Conservation (phyloP, 1,140 invertebrate species). For the Drosophila biarmipes region DNA sequence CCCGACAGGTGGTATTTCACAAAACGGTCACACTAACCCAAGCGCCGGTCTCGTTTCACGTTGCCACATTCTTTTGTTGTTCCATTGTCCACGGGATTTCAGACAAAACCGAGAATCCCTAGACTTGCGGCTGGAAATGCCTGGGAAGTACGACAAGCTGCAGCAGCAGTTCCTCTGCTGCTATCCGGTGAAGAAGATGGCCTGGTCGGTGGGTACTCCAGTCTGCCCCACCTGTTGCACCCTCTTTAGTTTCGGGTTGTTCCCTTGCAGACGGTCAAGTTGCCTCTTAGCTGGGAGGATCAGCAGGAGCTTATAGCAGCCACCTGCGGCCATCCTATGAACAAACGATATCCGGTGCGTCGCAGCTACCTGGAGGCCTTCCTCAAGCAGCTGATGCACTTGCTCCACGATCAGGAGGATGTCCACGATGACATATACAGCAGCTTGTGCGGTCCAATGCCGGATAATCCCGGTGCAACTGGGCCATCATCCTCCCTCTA, state of each 20-base stretch:
- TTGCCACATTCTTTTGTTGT: neutral
- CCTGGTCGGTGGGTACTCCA: conserved; percentile 53
- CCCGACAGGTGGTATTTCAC: neutral
- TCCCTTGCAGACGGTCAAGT: conserved; percentile 37
- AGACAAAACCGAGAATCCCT: no score
- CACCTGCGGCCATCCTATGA: conserved; percentile 62
- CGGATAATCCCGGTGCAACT: neutral
- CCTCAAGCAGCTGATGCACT: conserved; percentile 66
- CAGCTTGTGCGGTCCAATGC: conserved; percentile 50
- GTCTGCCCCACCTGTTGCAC: conserved; percentile 4
- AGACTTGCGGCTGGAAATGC: conserved; percentile 11
- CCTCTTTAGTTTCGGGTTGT: neutral
- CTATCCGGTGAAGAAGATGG: conserved; percentile 69
- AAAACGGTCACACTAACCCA: neutral
- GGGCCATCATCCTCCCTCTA: neutral
- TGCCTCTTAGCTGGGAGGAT: conserved; percentile 61
- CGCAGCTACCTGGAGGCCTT: conserved; percentile 74
- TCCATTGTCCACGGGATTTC: neutral
- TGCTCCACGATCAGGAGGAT: conserved; percentile 63
- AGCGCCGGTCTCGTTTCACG: conserved; percentile 3
- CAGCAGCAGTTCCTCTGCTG: conserved; percentile 73
- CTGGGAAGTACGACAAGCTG: conserved; percentile 57
- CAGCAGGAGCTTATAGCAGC: conserved; percentile 64
- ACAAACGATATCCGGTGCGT: conserved; percentile 61
- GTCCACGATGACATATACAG: conserved; percentile 75